A percentile compares a stretch with the other conserved stretches of the same genome.
phyloP scores from a whole-genome alignment of 37 sponge, comb jelly and placozoan species.

The Diacarnus erythraeanus region DNA sequence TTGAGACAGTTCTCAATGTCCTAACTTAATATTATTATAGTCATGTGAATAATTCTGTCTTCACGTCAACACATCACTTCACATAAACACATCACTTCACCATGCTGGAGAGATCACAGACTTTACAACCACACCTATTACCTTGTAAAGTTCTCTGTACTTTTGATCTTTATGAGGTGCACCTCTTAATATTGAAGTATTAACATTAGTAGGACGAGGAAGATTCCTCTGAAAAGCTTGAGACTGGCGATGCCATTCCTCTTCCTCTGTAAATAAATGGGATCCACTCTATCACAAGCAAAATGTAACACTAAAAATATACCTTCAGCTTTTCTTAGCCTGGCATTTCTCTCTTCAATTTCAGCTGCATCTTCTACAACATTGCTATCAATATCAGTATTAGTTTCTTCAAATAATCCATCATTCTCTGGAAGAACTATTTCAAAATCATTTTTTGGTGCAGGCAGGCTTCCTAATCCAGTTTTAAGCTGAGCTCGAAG shows the following conservation, averaged over 20 bases:
- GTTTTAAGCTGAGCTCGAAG: constrained; percentile 49
- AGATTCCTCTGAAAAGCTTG: constrained; percentile 85
- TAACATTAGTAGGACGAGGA: constrained; percentile 87
- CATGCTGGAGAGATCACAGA: neutral
- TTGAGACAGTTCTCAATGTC: no score
- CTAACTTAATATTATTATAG: no score
- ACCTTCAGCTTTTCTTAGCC: constrained; percentile 26
- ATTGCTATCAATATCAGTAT: constrained; percentile 8
- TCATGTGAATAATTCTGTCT: neutral
- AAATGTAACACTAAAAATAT: neutral
- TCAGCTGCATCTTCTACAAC: constrained; percentile 73
- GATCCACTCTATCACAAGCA: neutral
- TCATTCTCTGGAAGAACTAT: constrained; percentile 87
- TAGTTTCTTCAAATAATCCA: constrained; percentile 21
- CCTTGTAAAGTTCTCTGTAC: constrained; percentile 67
- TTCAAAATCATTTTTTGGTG: constrained; percentile 96
- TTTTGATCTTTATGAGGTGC: constrained; percentile 78
- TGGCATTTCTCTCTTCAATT: constrained; percentile 62
- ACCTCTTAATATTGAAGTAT: constrained; percentile 74
- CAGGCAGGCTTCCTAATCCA: constrained; percentile 83
- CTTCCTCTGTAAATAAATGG: constrained; percentile 59
- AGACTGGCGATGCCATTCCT: constrained; percentile 60
- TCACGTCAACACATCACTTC: neutral
- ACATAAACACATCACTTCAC: neutral
- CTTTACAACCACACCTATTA: neutral